These are phyloP conservation scores for Austrolebias charrua DNA, from an alignment of 2,797 vertebrate species.

Conservation along the genomic window DNA sequence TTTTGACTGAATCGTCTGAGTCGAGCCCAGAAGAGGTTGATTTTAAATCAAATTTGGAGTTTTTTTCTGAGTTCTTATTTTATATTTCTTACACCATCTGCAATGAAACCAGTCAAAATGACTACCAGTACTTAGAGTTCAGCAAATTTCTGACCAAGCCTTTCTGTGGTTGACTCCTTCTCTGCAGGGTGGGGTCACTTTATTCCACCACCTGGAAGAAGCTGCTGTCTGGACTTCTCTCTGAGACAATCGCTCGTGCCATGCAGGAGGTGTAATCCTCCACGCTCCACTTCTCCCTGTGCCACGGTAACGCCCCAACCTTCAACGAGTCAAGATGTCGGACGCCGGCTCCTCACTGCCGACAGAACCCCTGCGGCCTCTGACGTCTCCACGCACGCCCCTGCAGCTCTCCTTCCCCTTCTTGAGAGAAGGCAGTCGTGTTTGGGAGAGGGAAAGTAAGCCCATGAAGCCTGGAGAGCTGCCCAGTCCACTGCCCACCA, in stretches of 20 bases:
- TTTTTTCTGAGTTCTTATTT: no score
- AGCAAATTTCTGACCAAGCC: no score
- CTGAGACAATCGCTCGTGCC: constrained; percentile 21
- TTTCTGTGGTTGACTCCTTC: neutral
- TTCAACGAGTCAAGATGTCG: constrained; percentile 66
- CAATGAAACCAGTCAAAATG: no score
- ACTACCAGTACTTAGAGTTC: no score
- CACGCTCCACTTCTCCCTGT: constrained; percentile 24
- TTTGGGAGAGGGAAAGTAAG: constrained; percentile 89
- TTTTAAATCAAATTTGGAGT: no score
- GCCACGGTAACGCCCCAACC: constrained; percentile 21
- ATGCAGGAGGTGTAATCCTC: constrained; percentile 68
- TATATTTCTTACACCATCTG: no score
- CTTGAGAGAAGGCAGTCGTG: constrained; percentile 88
- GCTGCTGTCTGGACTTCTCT: constrained; percentile 16
- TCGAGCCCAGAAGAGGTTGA: no score
- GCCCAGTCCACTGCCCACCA: constrained; percentile 94
- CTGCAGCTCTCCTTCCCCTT: constrained; percentile 92
- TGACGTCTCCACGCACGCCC: constrained; percentile 84
- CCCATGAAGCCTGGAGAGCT: constrained; percentile 84
- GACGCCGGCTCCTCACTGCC: constrained; percentile 72
- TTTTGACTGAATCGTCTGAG: no score
- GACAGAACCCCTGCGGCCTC: constrained; percentile 68
- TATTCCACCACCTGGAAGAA: constrained; percentile 7
- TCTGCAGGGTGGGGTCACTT: constrained; percentile 13